These are phyloP conservation scores for Stenoptilia bipunctidactyla DNA, from an alignment of 2,888 invertebrate genomes.

Conservation along the genomic window DNA sequence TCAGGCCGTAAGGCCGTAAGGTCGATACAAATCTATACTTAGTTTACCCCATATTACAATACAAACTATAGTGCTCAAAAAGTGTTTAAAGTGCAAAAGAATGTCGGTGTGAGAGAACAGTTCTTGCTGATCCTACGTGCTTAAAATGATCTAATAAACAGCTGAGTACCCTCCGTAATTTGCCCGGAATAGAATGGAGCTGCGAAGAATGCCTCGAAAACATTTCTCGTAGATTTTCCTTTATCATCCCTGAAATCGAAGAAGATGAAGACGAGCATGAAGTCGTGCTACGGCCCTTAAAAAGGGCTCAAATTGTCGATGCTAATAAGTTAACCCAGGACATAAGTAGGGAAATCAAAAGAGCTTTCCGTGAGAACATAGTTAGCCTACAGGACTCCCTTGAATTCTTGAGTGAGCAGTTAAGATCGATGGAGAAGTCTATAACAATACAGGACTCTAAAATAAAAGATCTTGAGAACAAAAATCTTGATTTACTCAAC, in stretches of 20 bases:
- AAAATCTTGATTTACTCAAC: constrained; percentile 8
- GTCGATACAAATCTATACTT: too few species aligned
- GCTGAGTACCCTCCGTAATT: constrained; percentile 12
- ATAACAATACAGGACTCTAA: constrained; percentile 11
- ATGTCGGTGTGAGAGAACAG: constrained; percentile 14
- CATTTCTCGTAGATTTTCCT: too few species aligned
- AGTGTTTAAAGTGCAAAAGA: too few species aligned
- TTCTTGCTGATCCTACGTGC: constrained; percentile 13
- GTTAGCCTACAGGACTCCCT: constrained; percentile 8
- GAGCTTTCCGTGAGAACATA: neutral
- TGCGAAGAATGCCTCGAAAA: constrained; percentile 12
- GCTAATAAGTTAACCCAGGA: constrained; percentile 12
- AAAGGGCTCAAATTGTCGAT: constrained; percentile 4
- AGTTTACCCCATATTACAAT: too few species aligned
- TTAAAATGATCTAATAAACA: constrained; percentile 15
- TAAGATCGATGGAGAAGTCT: constrained; percentile 14
- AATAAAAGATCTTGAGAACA: constrained; percentile 16
- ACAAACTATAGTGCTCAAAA: too few species aligned
- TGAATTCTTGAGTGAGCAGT: constrained; percentile 14
- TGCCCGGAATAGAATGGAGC: constrained; percentile 16
- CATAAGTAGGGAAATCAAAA: constrained; percentile 13
- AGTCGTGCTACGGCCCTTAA: neutral
- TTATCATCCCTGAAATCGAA: constrained; percentile 11
- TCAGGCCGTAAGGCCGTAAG: too few species aligned
- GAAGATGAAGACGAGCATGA: constrained; percentile 7